Evolutionary conservation across 1,140 invertebrate genomes (phyloP), one percentile per base, ranked within the genome.

Genomic region (Helicoverpa zea): DNA sequence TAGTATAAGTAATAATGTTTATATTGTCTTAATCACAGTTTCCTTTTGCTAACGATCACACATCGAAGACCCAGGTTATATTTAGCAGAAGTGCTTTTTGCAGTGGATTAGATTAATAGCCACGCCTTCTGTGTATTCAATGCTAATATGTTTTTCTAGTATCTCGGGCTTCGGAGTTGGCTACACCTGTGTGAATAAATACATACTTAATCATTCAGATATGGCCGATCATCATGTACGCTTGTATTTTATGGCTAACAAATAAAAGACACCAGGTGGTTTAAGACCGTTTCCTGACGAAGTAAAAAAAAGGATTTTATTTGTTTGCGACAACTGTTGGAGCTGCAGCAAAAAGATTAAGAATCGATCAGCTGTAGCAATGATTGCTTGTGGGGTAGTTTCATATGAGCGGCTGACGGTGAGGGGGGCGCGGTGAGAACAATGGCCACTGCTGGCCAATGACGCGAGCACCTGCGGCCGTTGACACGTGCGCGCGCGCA

Each of bases 401-500:
- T 79, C 59, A 75, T 63, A 49, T 56, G 74, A 3, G 23, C 49
- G 35, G 47, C 23, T 64, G 7, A 68, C 54, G 23, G 76, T 51
- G 12, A 12, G 52, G 49, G 47, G 29, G 35, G 43, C 47, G 54
- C 11, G 63, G 52, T 30, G 52, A 72, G 85, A 91, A 92, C 90
- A 92, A 92, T 91, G 88, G 86, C 84, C 79, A 68, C 64, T 76
- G 68, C 81, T 88, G 89, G 90, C 86, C 92, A 92, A 90, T 87
- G 90, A 93, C 86, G 81, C 81, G 84, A 70, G 68, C 89, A 90
- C 87, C 91, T 90, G 89, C 88, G 92, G 89, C 76, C 91, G 86
- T 91, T 91, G 91, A 92, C 91, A 90, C 90, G 88, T 89, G 91
- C 89, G 87, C 86, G 59, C 72, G 84, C 86, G 87, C 86, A 29